Conservation (phyloP, 2,888 invertebrate genomes). For the Habroteleia sp. region DNA sequence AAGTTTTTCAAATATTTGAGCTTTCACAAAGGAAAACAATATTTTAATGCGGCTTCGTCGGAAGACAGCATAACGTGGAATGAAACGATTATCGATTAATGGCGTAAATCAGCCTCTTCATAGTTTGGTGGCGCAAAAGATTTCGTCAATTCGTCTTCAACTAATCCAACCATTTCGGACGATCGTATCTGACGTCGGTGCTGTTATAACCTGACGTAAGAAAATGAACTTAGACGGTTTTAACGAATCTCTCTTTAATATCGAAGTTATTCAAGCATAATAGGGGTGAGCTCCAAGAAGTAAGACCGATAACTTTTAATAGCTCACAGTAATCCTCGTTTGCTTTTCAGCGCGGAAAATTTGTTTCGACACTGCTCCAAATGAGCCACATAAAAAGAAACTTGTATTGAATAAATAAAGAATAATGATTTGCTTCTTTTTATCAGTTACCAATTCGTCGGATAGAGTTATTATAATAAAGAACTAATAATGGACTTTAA, state of each 20-base stretch:
- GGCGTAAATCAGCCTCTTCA: constrained; percentile 22
- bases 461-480: too few relatives aligned
- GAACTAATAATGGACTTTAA: too few relatives aligned
- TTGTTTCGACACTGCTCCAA: constrained; percentile 51
- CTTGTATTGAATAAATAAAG: constrained; percentile 28
- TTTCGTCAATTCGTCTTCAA: constrained; percentile 47
- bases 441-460: neutral
- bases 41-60: too few relatives aligned
- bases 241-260: constrained; percentile 69
- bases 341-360: constrained; percentile 62
- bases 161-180: constrained; percentile 53
- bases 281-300: constrained; percentile 50
- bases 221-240: constrained; percentile 68
- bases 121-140: constrained; percentile 36
- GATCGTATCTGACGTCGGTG: constrained; percentile 55
- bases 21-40: too few relatives aligned
- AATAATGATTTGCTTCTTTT: constrained; percentile 11
- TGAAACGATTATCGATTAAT: too few relatives aligned
- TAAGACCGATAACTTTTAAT: constrained; percentile 69
- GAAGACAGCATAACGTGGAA: too few relatives aligned
- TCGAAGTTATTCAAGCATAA: constrained; percentile 64
- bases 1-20: too few relatives aligned
- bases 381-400: constrained; percentile 22
- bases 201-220: constrained; percentile 65
- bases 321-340: constrained; percentile 67